Percentiles rank a stretch among this genome's conserved stretches.
phyloP scores from a whole-genome alignment of 2,797 vertebrate species.

The Coranthus polyacanthus region DNA sequence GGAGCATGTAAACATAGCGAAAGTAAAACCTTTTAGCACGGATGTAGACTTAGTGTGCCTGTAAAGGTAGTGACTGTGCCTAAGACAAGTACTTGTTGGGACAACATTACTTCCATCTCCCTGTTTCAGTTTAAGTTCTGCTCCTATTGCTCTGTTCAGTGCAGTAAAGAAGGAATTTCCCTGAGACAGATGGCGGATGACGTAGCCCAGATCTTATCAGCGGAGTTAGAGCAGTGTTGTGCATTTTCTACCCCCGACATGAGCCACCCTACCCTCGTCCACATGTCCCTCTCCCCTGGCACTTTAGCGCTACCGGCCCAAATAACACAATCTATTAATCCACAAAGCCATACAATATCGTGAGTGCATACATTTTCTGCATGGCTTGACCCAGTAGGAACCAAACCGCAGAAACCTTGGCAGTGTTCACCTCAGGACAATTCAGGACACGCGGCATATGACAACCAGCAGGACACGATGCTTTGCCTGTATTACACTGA shows the following conservation, averaged over 20 bases:
- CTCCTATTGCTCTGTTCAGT: conserved; percentile 12
- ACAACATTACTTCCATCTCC: not conserved
- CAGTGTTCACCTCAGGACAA: conserved; percentile 13
- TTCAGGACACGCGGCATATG: conserved; percentile 61
- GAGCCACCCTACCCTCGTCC: conserved; percentile 24
- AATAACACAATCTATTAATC: conserved; percentile 49
- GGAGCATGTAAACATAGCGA: no score
- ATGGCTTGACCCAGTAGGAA: conserved; percentile 63
- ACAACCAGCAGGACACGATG: conserved; percentile 50
- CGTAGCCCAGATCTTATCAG: conserved; percentile 23
- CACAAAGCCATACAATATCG: conserved; percentile 21
- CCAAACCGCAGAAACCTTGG: conserved; percentile 61
- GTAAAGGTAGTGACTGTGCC: no score
- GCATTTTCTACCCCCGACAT: conserved; percentile 10
- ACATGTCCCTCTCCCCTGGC: conserved; percentile 35
- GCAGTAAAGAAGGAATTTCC: conserved; percentile 53
- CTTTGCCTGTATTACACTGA: conserved; percentile 10
- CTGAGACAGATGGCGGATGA: conserved; percentile 58
- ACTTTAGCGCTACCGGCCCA: conserved; percentile 2
- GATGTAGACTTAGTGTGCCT: no score
- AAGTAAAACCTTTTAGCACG: no score
- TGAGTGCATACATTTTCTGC: conserved; percentile 61
- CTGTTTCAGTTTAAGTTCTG: not conserved
- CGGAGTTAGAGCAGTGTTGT: conserved; percentile 11
- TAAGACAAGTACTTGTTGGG: not conserved